These are phyloP conservation scores for Podarcis muralis DNA, from an alignment of 2,113 vertebrate species.

Conservation along the genomic window DNA sequence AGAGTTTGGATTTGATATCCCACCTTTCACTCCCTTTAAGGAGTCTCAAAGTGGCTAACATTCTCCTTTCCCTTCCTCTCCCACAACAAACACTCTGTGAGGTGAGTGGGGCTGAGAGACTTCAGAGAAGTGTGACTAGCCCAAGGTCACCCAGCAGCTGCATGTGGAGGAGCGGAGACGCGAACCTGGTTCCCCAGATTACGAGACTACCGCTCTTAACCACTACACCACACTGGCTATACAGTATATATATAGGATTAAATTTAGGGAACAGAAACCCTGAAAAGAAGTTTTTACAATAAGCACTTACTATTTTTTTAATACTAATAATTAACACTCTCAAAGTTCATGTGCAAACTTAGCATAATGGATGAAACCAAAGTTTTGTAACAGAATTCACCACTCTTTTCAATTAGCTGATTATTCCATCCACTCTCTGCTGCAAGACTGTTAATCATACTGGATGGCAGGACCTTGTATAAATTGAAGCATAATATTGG, in stretches of 20 bases:
- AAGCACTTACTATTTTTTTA: not conserved
- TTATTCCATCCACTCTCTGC: constrained; percentile 21
- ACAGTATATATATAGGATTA: not conserved
- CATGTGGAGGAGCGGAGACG: no score
- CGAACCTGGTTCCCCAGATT: no score
- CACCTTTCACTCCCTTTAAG: no score
- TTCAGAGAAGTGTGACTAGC: no score
- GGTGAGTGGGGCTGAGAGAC: no score
- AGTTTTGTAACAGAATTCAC: constrained; percentile 14
- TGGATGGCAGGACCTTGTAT: not conserved
- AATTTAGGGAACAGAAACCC: not conserved
- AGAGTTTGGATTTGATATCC: no score
- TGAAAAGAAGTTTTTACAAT: not conserved
- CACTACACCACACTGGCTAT: no score
- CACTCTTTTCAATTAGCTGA: constrained; percentile 3
- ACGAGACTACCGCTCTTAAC: no score
- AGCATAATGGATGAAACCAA: not conserved
- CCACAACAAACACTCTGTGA: no score
- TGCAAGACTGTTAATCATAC: constrained; percentile 21
- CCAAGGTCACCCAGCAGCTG: no score
- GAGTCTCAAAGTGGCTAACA: no score
- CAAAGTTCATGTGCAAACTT: not conserved
- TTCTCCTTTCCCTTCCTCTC: no score
- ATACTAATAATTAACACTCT: not conserved
- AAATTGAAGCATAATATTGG: not conserved